Conservation (phyloP, 2,888 invertebrate genomes). For the Luperina testacea region DNA sequence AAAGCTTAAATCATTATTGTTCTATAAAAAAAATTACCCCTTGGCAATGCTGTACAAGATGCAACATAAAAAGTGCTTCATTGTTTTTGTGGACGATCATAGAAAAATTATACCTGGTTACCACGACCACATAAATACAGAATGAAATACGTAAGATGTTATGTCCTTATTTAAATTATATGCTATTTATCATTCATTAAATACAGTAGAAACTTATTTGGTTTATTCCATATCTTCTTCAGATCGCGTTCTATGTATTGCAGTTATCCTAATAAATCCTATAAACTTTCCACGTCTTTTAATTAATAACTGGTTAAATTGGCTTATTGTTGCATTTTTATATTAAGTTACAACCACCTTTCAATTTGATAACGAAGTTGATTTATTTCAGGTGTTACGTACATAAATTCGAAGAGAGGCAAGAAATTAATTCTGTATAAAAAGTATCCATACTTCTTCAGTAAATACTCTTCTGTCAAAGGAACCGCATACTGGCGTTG, state of each 20-base stretch:
- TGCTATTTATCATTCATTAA: too few relatives aligned
- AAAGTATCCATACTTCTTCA: constrained; percentile 16
- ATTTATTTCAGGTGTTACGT: constrained; percentile 23
- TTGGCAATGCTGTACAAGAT: too few relatives aligned
- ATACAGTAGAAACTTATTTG: too few relatives aligned
- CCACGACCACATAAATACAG: too few relatives aligned
- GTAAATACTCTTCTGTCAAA: constrained; percentile 13
- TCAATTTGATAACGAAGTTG: neutral
- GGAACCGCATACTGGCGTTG: constrained; percentile 23
- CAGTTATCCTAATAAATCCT: neutral
- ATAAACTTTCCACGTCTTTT: neutral
- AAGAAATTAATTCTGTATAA: constrained; percentile 34
- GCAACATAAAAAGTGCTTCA: too few relatives aligned
- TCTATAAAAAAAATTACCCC: neutral
- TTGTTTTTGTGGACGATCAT: too few relatives aligned
- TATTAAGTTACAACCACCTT: neutral
- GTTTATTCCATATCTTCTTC: neutral
- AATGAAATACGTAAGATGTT: too few relatives aligned
- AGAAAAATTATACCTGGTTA: too few relatives aligned
- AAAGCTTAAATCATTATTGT: neutral
- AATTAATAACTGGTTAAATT: too few relatives aligned
- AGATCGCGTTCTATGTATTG: neutral
- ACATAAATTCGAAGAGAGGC: constrained; percentile 31
- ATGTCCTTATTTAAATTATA: too few relatives aligned
- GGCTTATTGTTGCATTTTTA: neutral